Evolutionary conservation across 2,797 vertebrate genomes (phyloP).

Genomic region (Buceros bicornis): DNA sequence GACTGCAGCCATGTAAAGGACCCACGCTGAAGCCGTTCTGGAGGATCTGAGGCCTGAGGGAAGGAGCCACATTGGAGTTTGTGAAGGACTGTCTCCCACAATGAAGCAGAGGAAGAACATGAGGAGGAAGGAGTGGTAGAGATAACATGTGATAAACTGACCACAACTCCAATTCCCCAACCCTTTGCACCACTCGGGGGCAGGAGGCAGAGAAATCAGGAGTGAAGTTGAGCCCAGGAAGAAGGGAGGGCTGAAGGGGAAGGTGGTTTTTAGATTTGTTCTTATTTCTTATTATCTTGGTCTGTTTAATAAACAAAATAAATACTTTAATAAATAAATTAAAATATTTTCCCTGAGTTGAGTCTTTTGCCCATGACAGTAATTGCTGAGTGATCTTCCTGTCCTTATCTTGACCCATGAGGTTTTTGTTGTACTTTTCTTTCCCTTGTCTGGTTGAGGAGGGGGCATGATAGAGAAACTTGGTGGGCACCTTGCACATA

Average conservation of each 20-base stretch:
- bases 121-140: neutral
- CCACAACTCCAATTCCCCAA: neutral
- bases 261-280: neutral
- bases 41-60: neutral
- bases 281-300: neutral
- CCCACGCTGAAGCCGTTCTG: neutral
- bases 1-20: no score
- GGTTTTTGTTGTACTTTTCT: neutral
- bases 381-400: neutral
- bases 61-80: neutral
- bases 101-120: neutral
- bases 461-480: neutral
- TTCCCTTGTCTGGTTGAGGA: neutral
- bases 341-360: neutral
- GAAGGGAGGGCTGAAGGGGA: neutral
- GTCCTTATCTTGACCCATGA: neutral
- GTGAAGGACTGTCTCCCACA: neutral
- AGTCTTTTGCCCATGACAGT: neutral
- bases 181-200: rapidly evolving
- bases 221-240: neutral
- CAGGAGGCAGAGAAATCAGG: neutral
- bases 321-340: neutral
- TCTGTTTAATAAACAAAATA: neutral
- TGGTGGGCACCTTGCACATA: neutral
- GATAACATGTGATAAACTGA: neutral